These are phyloP conservation scores for Pygoscelis antarcticus DNA, from an alignment of 2,113 vertebrate genomes.

Conservation along the genomic window DNA sequence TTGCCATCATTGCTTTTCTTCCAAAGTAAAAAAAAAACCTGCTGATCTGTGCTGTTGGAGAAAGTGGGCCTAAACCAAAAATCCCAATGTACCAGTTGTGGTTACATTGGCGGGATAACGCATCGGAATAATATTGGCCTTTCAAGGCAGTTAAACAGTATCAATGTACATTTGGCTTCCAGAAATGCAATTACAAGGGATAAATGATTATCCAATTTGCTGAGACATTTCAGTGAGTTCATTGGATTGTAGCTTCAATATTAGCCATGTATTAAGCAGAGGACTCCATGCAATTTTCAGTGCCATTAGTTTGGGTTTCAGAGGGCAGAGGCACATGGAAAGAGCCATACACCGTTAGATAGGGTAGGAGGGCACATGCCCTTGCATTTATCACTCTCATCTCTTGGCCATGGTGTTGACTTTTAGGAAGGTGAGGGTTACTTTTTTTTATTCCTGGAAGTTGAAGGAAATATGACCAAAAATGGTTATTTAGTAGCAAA, in stretches of 20 bases:
- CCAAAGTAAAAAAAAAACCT: not conserved
- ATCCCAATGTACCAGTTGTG: not conserved
- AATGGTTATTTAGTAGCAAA: not conserved
- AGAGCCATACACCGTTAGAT: not conserved
- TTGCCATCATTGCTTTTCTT: not conserved
- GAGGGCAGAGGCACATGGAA: not conserved
- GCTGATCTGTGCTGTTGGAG: not conserved
- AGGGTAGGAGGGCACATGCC: not conserved
- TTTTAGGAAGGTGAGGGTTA: not conserved
- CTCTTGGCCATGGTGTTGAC: not conserved
- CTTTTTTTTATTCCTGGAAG: not conserved
- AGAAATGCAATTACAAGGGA: constrained; percentile 38
- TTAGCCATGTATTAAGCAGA: constrained; percentile 22
- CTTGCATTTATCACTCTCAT: not conserved
- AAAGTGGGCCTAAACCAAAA: not conserved
- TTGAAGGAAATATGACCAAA: not conserved
- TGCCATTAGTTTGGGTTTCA: not conserved
- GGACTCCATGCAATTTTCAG: not conserved
- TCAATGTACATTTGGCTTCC: constrained; percentile 16
- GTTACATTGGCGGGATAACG: not conserved
- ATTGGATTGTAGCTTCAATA: constrained; percentile 10
- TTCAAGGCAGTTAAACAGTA: constrained; percentile 28
- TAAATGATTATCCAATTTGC: constrained; percentile 47
- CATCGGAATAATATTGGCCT: not conserved
- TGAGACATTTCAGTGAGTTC: constrained; percentile 11